A percentile compares a stretch with the other conserved stretches of the same genome.
These are phyloP conservation scores for Fulmarus glacialis DNA, from an alignment of 2,113 vertebrate species.

Conservation along the genomic window DNA sequence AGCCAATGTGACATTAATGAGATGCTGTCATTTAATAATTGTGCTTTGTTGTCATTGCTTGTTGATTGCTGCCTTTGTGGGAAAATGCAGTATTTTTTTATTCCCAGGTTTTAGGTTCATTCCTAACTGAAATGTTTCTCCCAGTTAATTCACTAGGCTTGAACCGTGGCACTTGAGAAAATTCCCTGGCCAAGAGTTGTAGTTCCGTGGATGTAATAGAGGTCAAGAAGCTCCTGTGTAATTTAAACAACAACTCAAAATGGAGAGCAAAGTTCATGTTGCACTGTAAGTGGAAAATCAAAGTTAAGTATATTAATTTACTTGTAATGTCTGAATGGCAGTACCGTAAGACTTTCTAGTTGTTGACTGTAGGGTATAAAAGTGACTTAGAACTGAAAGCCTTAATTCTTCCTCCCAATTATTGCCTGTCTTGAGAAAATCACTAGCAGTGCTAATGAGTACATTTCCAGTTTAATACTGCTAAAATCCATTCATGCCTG, in stretches of 20 bases:
- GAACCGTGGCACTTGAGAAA: background rate
- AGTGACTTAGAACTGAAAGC: background rate
- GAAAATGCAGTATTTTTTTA: background rate
- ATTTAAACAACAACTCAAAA: background rate
- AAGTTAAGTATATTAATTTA: background rate
- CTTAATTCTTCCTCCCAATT: background rate
- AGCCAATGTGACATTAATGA: constrained; percentile 48
- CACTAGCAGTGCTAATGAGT: background rate
- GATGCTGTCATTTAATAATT: constrained; percentile 35
- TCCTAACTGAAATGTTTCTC: background rate
- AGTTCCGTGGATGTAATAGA: background rate
- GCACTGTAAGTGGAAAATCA: background rate
- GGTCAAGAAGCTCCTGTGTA: background rate
- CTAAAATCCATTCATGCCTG: background rate
- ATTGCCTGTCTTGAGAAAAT: background rate
- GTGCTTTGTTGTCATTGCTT: constrained; percentile 7
- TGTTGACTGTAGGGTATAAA: background rate
- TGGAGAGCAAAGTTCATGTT: background rate
- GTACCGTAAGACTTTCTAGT: background rate
- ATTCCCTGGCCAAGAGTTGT: background rate
- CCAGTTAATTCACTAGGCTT: background rate
- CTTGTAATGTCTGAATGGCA: background rate
- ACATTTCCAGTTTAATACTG: background rate
- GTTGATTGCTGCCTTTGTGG: background rate
- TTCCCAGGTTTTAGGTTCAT: background rate